These are phyloP conservation scores for Chondrilla cf. caribensis DNA, from an alignment of 37 sponge, comb jelly and placozoan genomes.

Conservation along the genomic window DNA sequence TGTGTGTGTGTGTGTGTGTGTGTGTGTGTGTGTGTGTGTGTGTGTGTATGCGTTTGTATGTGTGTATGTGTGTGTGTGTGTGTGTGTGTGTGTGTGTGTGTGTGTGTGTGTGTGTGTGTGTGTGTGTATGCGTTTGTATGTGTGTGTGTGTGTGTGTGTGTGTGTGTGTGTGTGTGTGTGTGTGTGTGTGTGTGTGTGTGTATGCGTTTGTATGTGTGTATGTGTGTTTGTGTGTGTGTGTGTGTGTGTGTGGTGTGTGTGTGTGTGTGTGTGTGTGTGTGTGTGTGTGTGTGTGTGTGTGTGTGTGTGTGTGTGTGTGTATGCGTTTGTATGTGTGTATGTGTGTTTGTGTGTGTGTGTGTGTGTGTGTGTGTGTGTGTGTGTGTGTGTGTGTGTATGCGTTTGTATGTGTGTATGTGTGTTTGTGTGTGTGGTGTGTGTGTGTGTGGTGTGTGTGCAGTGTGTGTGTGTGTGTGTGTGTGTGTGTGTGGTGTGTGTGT, in stretches of 20 bases:
- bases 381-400: constrained; percentile 28
- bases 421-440: constrained; percentile 23
- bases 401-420: constrained; percentile 21
- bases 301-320: not conserved
- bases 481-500: not conserved
- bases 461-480: not conserved
- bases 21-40: constrained; percentile 10
- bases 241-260: not conserved
- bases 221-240: constrained; percentile 6
- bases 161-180: not conserved
- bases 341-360: constrained; percentile 26
- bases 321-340: not conserved
- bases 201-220: not conserved
- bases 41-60: not conserved
- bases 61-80: constrained; percentile 15
- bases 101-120: not conserved
- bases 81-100: not conserved
- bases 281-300: constrained; percentile 20
- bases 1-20: constrained; percentile 21
- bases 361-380: constrained; percentile 32
- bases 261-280: not conserved
- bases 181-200: not conserved
- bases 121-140: constrained; percentile 10
- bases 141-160: constrained; percentile 12
- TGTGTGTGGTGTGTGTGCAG: constrained; percentile 12